These are phyloP conservation scores for Spheniscus humboldti DNA, from an alignment of 2,797 vertebrate genomes.

Conservation along the genomic window DNA sequence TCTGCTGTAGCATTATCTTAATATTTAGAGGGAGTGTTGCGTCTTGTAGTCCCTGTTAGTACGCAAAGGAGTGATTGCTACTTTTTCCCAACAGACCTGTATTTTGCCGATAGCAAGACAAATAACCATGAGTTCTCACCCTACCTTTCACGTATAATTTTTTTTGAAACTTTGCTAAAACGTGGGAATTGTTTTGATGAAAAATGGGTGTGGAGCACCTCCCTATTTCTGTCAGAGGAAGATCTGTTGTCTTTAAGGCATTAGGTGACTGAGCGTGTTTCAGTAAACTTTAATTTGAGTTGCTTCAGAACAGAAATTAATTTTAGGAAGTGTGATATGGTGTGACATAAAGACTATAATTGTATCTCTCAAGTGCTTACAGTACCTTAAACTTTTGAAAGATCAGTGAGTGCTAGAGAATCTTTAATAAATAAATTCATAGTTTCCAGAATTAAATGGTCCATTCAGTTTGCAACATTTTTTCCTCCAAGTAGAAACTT, in stretches of 20 bases:
- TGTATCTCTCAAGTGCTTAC: background rate
- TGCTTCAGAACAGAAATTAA: background rate
- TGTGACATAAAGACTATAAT: background rate
- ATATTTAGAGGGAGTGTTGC: background rate
- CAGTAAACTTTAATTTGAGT: background rate
- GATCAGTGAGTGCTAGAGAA: background rate
- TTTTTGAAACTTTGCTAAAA: background rate
- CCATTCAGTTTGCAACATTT: background rate
- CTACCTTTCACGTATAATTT: background rate
- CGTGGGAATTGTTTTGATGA: background rate
- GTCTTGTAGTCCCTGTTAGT: background rate
- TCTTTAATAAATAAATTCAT: background rate
- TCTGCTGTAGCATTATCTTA: background rate
- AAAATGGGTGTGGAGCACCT: background rate
- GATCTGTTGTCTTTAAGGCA: background rate
- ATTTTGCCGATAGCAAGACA: background rate
- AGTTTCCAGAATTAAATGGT: background rate
- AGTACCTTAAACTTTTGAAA: background rate
- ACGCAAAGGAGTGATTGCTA: background rate
- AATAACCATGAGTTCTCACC: background rate
- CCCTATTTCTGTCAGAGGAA: background rate
- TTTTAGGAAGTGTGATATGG: background rate
- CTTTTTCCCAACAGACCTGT: background rate
- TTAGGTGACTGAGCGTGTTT: background rate
- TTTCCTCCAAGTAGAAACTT: background rate